Evolutionary conservation across 2,797 vertebrate species (phyloP).

Genomic region (Telmatherina bonti): DNA sequence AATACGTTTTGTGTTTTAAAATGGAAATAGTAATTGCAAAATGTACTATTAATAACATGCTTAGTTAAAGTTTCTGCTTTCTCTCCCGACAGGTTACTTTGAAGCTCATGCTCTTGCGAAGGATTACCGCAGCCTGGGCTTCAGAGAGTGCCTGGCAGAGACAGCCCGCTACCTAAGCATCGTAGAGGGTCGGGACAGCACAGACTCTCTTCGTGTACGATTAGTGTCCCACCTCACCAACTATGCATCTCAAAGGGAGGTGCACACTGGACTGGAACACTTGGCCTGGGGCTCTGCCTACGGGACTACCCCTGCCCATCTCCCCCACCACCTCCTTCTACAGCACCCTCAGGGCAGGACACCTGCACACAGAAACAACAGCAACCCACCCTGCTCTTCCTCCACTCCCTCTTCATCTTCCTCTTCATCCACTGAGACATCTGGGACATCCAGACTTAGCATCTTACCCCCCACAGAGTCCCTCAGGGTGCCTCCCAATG

Average conservation of each 20-base stretch:
- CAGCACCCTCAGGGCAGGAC: slow-evolving; percentile 81
- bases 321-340: slow-evolving; percentile 87
- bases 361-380: slow-evolving; percentile 69
- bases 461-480: slow-evolving; percentile 74
- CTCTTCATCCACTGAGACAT: slow-evolving; percentile 83
- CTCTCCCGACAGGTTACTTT: slow-evolving; percentile 87
- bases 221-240: slow-evolving; percentile 96
- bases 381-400: slow-evolving; percentile 74
- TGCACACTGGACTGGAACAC: slow-evolving; percentile 90
- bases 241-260: slow-evolving; percentile 94
- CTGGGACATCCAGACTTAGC: slow-evolving; percentile 85
- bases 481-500: slow-evolving; percentile 86
- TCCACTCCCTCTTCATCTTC: slow-evolving; percentile 80
- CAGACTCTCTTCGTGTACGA: slow-evolving; percentile 91
- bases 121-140: slow-evolving; percentile 97
- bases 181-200: slow-evolving; percentile 91
- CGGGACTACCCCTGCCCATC: slow-evolving; percentile 76
- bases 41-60: background rate
- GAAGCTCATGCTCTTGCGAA: slow-evolving; percentile 95
- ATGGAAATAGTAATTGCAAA: background rate
- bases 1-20: slow-evolving; percentile 6
- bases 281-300: slow-evolving; percentile 93
- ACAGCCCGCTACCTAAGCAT: slow-evolving; percentile 95
- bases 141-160: slow-evolving; percentile 97
- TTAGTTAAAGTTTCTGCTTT: background rate